These are phyloP conservation scores for Scaptomyza caliginosa DNA, from an alignment of 2,888 invertebrate genomes.

Conservation along the genomic window DNA sequence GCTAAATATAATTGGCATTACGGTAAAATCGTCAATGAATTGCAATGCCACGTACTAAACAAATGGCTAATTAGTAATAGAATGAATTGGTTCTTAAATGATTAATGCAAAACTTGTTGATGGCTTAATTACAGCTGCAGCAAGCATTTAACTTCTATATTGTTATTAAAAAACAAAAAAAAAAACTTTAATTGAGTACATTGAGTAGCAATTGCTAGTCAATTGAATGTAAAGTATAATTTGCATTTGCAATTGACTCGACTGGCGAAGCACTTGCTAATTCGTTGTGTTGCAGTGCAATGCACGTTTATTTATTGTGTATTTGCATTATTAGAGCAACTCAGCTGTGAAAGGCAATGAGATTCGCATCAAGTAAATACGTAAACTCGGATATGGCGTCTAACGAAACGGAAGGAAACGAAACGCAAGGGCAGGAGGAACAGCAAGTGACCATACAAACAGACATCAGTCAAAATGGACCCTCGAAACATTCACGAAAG, in stretches of 20 bases:
- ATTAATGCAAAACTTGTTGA: not conserved
- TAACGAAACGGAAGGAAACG: not conserved
- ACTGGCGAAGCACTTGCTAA: constrained; percentile 7
- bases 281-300: constrained; percentile 25
- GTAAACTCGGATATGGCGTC: not conserved
- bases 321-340: constrained; percentile 71
- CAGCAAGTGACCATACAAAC: constrained; percentile 26
- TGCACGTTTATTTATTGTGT: constrained; percentile 70
- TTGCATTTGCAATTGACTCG: constrained; percentile 19
- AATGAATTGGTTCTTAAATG: not conserved
- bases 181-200: no score
- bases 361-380: not conserved
- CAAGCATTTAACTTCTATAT: not conserved
- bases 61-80: not conserved
- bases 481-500: constrained; percentile 4
- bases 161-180: not conserved
- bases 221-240: not conserved
- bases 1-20: constrained; percentile 64
- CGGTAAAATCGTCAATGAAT: not conserved
- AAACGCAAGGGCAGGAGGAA: not conserved
- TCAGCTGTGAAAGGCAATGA: constrained; percentile 59
- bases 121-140: not conserved
- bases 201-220: not conserved
- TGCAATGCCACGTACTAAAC: no score
- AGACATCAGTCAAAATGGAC: constrained; percentile 43